Evolutionary conservation across 2,797 vertebrate species (phyloP).

Genomic region (Sebastes trivittatus): DNA sequence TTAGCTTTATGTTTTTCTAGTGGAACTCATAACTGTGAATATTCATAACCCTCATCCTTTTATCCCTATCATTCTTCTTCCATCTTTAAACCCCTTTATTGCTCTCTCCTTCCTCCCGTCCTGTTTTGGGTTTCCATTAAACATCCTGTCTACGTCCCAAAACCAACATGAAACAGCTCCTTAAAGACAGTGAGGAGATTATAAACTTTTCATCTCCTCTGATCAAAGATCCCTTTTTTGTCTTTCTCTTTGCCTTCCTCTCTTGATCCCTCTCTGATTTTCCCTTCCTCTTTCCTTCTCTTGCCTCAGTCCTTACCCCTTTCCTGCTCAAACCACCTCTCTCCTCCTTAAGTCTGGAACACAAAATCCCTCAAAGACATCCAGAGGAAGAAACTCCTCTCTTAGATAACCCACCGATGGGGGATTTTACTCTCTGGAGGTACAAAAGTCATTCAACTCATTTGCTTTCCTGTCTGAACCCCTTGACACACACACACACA

Average conservation of each 20-base stretch:
- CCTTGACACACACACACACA: constrained; percentile 3
- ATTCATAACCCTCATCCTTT: not conserved
- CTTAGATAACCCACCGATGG: constrained; percentile 37
- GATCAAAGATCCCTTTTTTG: constrained; percentile 43
- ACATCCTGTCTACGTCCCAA: constrained; percentile 43
- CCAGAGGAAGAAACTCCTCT: constrained; percentile 32
- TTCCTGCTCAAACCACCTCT: not conserved
- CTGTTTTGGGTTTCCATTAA: constrained; percentile 40
- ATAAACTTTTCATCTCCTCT: constrained; percentile 49
- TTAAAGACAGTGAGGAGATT: constrained; percentile 45
- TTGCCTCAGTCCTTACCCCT: constrained; percentile 9
- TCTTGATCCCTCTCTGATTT: constrained; percentile 2
- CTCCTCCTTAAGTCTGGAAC: constrained; percentile 52
- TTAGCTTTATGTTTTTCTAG: not conserved
- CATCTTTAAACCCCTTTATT: constrained; percentile 13
- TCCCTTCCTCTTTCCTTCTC: constrained; percentile 30
- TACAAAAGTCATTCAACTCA: constrained; percentile 8
- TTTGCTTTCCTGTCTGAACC: constrained; percentile 23
- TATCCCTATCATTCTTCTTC: constrained; percentile 5
- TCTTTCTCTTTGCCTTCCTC: not conserved
- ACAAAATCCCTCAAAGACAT: constrained; percentile 71
- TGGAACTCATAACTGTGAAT: not conserved
- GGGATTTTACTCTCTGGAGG: constrained; percentile 6
- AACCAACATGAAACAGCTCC: constrained; percentile 53
- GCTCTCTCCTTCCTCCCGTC: not conserved